phyloP scores from a whole-genome alignment of 2,797 vertebrate genomes.

The Hypotaenidia philippensis region DNA sequence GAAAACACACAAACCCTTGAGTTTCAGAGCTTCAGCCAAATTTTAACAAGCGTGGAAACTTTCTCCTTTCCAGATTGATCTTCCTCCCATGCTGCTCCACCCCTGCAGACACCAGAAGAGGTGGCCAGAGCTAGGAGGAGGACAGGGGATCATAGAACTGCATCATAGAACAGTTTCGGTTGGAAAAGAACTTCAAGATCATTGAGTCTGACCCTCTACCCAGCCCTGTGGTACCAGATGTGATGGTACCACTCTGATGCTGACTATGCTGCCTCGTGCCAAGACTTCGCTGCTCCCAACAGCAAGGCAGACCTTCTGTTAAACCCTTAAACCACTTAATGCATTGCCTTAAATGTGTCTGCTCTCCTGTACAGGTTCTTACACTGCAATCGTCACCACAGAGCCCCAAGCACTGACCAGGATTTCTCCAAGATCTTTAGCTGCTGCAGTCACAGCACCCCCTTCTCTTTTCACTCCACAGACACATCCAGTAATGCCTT shows the following conservation, averaged over 20 bases:
- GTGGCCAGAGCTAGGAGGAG: background rate
- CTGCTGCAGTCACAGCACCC: no score
- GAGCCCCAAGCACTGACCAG: background rate
- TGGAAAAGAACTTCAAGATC: no score
- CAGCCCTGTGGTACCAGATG: background rate
- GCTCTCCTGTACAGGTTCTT: background rate
- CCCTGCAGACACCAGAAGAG: background rate
- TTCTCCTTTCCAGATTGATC: background rate
- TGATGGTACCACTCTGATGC: background rate
- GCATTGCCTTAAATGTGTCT: background rate
- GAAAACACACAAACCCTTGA: background rate
- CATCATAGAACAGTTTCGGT: no score
- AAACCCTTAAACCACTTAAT: background rate
- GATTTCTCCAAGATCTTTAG: background rate
- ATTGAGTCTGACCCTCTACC: no score
- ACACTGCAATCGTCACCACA: background rate
- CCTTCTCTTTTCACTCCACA: background rate
- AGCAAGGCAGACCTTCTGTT: background rate
- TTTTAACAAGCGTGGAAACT: slow-evolving; percentile 38
- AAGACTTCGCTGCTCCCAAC: background rate
- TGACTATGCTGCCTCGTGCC: background rate
- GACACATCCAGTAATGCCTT: background rate
- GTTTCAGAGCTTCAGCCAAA: slow-evolving; percentile 20
- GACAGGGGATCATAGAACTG: background rate
- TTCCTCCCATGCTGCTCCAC: background rate